A percentile compares a stretch with the other conserved stretches of the same genome.
Conservation (phyloP, 1,140 invertebrate genomes). For the Drosophila watanabei region DNA sequence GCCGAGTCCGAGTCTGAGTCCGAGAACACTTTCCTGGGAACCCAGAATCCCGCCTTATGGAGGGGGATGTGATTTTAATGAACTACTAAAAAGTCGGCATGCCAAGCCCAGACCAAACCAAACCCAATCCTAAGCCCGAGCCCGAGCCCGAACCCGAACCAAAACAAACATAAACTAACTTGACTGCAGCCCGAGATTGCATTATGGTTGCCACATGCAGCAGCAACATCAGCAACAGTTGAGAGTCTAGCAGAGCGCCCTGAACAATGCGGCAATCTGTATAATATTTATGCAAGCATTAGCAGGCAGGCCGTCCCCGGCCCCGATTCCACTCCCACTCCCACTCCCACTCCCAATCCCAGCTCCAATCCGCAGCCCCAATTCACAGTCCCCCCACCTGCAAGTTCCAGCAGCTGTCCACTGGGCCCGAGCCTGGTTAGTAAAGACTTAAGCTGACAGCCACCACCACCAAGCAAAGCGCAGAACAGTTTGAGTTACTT, state of each 20-base stretch:
- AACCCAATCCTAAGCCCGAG: constrained; percentile 1
- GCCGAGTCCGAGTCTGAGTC: constrained; percentile 8
- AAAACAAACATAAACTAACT: constrained; percentile 71
- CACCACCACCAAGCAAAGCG: constrained; percentile 28
- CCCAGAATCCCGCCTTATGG: constrained; percentile 22
- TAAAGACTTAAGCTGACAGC: constrained; percentile 77
- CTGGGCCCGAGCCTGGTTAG: constrained; percentile 46
- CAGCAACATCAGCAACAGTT: constrained; percentile 38
- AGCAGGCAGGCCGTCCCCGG: constrained; percentile 39
- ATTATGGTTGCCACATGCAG: constrained; percentile 49
- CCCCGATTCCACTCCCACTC: constrained; percentile 1
- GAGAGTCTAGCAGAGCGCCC: constrained; percentile 15
- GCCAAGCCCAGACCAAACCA: constrained; percentile 33
- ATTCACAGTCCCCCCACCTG: constrained; percentile 6
- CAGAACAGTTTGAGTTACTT: constrained; percentile 72
- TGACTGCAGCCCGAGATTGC: constrained; percentile 58
- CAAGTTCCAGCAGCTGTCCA: constrained; percentile 17
- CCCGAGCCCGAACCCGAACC: constrained; percentile 7
- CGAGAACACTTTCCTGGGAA: constrained; percentile 38
- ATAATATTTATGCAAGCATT: constrained; percentile 78
- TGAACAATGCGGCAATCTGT: constrained; percentile 69
- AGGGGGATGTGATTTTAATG: constrained; percentile 72
- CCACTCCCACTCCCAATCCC: constrained; percentile 2
- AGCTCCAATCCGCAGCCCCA: constrained; percentile 9
- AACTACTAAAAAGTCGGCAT: constrained; percentile 74